Base-by-base conservation (phyloP, 1,140 invertebrate genomes). In the Lysiphlebus fabarum region DNA sequence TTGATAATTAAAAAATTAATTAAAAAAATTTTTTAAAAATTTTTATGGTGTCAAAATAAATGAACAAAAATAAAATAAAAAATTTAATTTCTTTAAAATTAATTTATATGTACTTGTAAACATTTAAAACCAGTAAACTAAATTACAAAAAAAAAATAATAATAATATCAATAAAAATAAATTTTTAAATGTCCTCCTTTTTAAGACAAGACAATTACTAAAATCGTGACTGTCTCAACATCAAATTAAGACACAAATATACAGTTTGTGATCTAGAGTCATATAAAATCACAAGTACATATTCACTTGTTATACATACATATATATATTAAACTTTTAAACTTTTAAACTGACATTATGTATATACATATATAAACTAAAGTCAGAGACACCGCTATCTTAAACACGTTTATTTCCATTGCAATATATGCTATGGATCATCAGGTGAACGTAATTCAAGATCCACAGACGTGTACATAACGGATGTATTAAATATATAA, bases 161-260 rank as follows among this genome's bases (percentile, higher is more conserved):
- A 7, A 43, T 33, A 34, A 54, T n/a, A n/a, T n/a, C n/a, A n/a
- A n/a, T 33, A 54, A 43, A 54, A 54, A 33, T 33, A 17, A 54
- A 7, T 33, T 12, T 56, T 56, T 34, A 56, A 56, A 45, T 26
- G 17, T 26, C 17, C 17, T 51, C 49, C 49, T 51, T 51, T 37
- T 51, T 51, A 11, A 38, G 49, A 11, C 49, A 26, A 26, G 17
- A 51, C 49, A 51, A 51, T 51, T 51, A 51, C 49, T n/a, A 41
- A 47, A 33, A 56, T 56, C 54, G 43, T 44, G 49, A 53, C 41
- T 59, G 58, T 59, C 50, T 56, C 43, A 59, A 53, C 44, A 42
- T 59, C 58, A 44, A 59, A 59, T 59, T 59, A 59, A 59, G 58
- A 59, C 58, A 59, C 58, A 26, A 2, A 26, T 26, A 26, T 26